Conservation (phyloP, 2,797 vertebrate species). For the Peromyscus melanophrys region DNA sequence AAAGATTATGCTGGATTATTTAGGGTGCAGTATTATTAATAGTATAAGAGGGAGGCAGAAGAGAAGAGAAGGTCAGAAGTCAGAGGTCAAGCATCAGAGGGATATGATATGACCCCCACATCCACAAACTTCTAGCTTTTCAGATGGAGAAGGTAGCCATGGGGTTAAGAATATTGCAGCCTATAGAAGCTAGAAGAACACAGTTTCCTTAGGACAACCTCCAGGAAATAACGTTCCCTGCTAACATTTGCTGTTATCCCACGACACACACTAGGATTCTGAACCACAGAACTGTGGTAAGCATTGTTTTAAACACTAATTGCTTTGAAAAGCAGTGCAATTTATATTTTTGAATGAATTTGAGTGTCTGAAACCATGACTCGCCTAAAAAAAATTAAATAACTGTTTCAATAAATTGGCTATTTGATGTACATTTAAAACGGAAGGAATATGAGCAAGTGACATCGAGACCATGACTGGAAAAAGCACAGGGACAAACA, state of each 20-base stretch:
- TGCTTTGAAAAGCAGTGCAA: background rate
- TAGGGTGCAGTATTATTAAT: background rate
- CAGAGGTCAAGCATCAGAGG: background rate
- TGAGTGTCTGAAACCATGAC: background rate
- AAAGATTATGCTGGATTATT: background rate
- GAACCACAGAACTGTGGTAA: background rate
- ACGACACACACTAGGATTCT: background rate
- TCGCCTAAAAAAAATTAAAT: background rate
- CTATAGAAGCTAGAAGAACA: background rate
- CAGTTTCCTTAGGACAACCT: background rate
- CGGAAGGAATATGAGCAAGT: background rate
- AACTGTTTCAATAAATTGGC: background rate
- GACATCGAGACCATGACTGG: no score
- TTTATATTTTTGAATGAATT: background rate
- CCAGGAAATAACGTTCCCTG: background rate
- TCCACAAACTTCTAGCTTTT: background rate
- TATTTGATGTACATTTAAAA: background rate
- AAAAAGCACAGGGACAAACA: no score
- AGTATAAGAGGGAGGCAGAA: background rate
- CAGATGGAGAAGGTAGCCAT: background rate
- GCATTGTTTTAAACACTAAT: background rate
- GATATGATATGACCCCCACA: accelerated
- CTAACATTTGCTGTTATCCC: background rate
- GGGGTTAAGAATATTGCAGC: background rate
- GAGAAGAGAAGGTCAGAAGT: background rate